Evolutionary conservation across 2,888 invertebrate species (phyloP), one percentile per base, ranked within the genome.

Genomic region (Tipula helvola): DNA sequence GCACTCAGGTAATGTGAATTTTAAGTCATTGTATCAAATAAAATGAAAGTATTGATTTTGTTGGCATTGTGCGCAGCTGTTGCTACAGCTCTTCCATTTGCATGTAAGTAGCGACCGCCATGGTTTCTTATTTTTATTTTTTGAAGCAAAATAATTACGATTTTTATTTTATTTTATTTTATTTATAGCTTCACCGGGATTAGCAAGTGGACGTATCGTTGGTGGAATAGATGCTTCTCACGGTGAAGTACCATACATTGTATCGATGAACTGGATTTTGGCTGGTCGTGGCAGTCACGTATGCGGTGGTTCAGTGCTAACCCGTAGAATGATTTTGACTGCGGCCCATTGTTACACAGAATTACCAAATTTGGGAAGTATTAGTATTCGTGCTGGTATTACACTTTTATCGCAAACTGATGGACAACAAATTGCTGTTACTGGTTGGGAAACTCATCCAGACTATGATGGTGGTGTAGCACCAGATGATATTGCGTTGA

Each of bases 401-500:
- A 91, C 92, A 39, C 84, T 39, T 84, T 39, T 84, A 84, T 39
- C 84, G n/a, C 39, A 84, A 84, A 86, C 87, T 2, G 87, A 84
- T 84, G 36, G 16, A 39, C 84, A 90, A 87, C 57, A 87, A 8
- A 86, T 47, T 52, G 8, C 36, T 47, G 89, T 92, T 7, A 89
- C 88, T 5, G 89, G 89, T n/a, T 89, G 90, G 18, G 88, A 89
- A 28, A 88, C 90, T 1, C 92, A 93, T 87, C 89, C 89, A 52
- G 1, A 41, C 1, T 91, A 88, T 88, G 36, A 8, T 52, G 92
- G 92, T n/a, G 84, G 90, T 5, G 91, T 92, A 12, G 91, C 90
- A 16, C 92, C 91, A 87, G 92, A 92, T 88, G 94, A 94, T 88
- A 93, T 94, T 88, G 94, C 93, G 39, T 86, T 94, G 1, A 71